Conservation (phyloP, 2,113 vertebrate genomes). For the Microtus pennsylvanicus region DNA sequence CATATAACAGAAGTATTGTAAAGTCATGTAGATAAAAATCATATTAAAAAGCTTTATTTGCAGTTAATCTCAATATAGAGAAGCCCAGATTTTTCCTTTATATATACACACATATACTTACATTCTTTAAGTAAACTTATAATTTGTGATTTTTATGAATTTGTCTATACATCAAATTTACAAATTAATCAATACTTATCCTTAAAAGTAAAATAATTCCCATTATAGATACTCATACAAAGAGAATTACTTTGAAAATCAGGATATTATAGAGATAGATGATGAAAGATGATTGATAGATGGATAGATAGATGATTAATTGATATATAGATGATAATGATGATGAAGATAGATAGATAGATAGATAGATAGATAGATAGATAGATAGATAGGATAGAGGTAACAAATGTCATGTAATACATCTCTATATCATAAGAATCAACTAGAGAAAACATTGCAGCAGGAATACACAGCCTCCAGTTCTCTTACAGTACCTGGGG, state of each 20-base stretch:
- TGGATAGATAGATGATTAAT: background rate
- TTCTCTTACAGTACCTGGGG: background rate
- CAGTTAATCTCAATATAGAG: background rate
- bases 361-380: background rate
- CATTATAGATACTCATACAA: background rate
- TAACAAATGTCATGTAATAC: background rate
- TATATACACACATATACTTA: background rate
- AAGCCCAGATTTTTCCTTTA: background rate
- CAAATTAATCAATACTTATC: background rate
- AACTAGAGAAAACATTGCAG: background rate
- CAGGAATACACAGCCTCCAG: background rate
- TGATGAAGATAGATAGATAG: too few species aligned
- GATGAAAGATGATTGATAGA: background rate
- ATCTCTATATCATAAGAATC: background rate
- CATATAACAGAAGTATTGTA: background rate
- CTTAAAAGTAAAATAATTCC: conserved; percentile 52
- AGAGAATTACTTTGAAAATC: conserved; percentile 13
- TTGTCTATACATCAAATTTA: background rate
- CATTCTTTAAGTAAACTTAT: background rate
- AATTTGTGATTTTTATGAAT: background rate
- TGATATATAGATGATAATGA: too few species aligned
- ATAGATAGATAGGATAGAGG: background rate
- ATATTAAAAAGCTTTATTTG: conserved; percentile 45
- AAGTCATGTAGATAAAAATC: background rate
- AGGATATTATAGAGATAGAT: background rate